Evolutionary conservation across 1,140 invertebrate species (phyloP), one percentile per base, ranked within the genome.

Genomic region (Bombus affinis): DNA sequence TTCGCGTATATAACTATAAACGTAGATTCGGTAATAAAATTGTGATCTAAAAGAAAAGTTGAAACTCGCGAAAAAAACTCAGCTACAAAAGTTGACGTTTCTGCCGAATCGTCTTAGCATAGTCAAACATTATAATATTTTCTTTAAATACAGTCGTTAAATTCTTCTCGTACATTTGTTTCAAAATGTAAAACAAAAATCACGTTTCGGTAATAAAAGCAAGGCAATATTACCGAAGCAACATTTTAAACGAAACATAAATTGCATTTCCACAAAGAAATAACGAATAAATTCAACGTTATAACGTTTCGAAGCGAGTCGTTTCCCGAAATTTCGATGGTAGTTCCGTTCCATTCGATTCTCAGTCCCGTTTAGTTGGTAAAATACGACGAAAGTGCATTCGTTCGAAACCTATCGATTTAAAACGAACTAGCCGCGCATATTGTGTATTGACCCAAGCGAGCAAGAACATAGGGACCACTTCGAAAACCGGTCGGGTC

Each of bases 401-500:
- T 39, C 37, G 59, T 77, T 77, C 3, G 15, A 15, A 42, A 57
- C 13, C 28, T 37, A 35, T 37, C 53, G 76, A 84, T 79, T 57
- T 44, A 13, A 82, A 62, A 73, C 71, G 47, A 79, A 71, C 65
- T 79, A 79, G 83, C 53, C 53, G n/a, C 22, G 66, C n/a, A 53
- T 57, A 72, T 79, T 62, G 73, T 68, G 12, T 68, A 77, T 84
- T 84, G 65, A 62, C 74, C 47, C 18, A n/a, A n/a, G 37, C 59
- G 72, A 59, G 39, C 82, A 86, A 88, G 90, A 92, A 87, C 86
- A 80, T 76, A 86, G 85, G 75, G 71, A 75, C 74, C 75, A 76
- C 47, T 81, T 73, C 15, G 75, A 85, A 80, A 92, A 92, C 89
- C 88, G 89, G 90, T 92, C 76, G 53, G 81, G 78, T 81, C 77